These are phyloP conservation scores for Mesitornis unicolor DNA, from an alignment of 2,113 vertebrate genomes.

Conservation along the genomic window DNA sequence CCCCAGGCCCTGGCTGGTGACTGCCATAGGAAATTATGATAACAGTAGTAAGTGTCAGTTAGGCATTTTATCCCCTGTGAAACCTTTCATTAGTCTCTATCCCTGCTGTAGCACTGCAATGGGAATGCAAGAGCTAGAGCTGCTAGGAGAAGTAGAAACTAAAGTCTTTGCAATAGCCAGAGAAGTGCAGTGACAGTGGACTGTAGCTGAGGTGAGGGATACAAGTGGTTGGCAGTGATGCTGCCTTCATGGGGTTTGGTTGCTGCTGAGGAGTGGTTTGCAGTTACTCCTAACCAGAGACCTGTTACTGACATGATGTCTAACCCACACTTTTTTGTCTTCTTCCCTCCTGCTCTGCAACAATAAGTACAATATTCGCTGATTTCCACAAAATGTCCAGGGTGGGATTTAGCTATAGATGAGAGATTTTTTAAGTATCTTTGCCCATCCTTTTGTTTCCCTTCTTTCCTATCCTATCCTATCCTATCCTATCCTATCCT, in stretches of 20 bases:
- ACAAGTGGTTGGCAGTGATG: fast-evolving
- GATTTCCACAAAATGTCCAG: neutral
- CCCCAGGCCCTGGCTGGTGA: neutral
- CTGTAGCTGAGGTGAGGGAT: neutral
- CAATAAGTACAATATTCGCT: neutral
- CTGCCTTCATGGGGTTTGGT: neutral
- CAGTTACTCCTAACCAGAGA: neutral
- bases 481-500: neutral
- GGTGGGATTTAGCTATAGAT: neutral
- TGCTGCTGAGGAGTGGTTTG: neutral
- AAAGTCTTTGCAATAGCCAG: neutral
- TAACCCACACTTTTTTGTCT: neutral
- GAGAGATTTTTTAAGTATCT: neutral
- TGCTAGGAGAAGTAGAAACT: neutral
- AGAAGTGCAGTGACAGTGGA: neutral
- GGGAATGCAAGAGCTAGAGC: neutral
- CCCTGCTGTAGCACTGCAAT: neutral
- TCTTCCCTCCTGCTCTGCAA: neutral
- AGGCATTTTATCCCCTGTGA: neutral
- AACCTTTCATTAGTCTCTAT: neutral
- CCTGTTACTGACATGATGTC: neutral
- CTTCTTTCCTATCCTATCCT: neutral
- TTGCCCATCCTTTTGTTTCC: neutral
- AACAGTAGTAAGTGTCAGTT: neutral
- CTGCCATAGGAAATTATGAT: neutral